Percentiles rank a stretch among this genome's conserved stretches.
Evolutionary conservation across 2,888 invertebrate species (phyloP).

Genomic region (Chaetogeoica ovagalla): DNA sequence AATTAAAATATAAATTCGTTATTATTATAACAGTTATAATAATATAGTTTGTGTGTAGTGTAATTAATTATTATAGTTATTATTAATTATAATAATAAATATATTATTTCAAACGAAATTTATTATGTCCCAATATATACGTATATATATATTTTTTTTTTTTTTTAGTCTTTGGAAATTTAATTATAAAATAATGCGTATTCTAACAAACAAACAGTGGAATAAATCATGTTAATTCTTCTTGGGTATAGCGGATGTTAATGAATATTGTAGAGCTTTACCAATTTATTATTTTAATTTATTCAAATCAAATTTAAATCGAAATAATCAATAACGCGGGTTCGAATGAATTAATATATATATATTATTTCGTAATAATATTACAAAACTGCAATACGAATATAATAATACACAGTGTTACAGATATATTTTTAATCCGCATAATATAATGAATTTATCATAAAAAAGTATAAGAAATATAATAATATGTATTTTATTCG

Average conservation of each 20-base stretch:
- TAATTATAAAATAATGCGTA: slow-evolving; percentile 17
- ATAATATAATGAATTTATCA: background rate
- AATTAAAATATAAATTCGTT: background rate
- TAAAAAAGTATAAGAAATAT: background rate
- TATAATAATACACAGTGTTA: background rate
- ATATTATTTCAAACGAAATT: background rate
- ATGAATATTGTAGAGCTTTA: slow-evolving; percentile 32
- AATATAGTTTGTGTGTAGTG: background rate
- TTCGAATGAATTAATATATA: slow-evolving; percentile 16
- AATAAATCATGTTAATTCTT: slow-evolving; percentile 24
- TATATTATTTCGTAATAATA: slow-evolving; percentile 13
- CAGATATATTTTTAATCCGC: background rate
- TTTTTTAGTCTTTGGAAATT: background rate
- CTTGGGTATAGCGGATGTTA: background rate
- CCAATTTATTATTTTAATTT: slow-evolving; percentile 43
- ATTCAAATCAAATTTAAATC: slow-evolving; percentile 38
- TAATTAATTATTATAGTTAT: background rate
- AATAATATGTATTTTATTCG: background rate
- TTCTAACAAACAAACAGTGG: slow-evolving; percentile 7
- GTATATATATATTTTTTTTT: too few relatives aligned
- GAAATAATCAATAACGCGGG: slow-evolving; percentile 32
- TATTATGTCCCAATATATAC: background rate
- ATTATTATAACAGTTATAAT: background rate
- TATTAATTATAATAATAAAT: too few relatives aligned
- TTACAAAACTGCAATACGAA: background rate